Conservation (phyloP, 2,797 vertebrate genomes). For the Betta splendens region DNA sequence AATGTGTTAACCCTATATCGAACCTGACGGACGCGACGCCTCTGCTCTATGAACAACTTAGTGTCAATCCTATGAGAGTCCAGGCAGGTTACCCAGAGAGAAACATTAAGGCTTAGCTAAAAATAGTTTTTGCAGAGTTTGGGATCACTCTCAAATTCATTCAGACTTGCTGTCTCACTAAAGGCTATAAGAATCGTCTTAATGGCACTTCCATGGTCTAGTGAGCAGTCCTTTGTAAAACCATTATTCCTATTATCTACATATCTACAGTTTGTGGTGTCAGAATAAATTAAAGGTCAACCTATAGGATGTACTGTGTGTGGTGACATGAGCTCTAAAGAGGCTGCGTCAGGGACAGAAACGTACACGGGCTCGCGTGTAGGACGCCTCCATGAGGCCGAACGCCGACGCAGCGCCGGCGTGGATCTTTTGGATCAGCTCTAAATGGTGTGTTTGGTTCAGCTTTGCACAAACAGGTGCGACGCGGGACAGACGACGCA, state of each 20-base stretch:
- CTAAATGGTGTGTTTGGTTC: conserved; percentile 51
- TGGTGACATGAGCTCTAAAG: conserved; percentile 32
- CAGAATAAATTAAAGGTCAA: conserved; percentile 62
- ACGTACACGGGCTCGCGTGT: conserved; percentile 8
- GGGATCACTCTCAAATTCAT: conserved; percentile 59
- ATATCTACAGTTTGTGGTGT: conserved; percentile 73
- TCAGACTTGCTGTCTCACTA: conserved; percentile 68
- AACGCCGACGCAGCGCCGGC: conserved; percentile 19
- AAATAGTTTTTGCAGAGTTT: conserved; percentile 65
- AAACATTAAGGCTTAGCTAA: conserved; percentile 69
- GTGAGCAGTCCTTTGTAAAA: conserved; percentile 68
- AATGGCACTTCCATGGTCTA: conserved; percentile 78
- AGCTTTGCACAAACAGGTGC: conserved; percentile 39
- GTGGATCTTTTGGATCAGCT: conserved; percentile 31
- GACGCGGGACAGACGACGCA: conserved; percentile 38
- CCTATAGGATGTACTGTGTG: conserved; percentile 46
- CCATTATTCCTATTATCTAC: conserved; percentile 67
- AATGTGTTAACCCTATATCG: conserved; percentile 20
- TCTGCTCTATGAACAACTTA: conserved; percentile 57
- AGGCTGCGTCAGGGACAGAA: conserved; percentile 17
- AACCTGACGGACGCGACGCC: conserved; percentile 38
- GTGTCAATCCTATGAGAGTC: conserved; percentile 52
- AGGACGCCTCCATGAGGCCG: conserved; percentile 15
- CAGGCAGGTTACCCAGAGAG: conserved; percentile 62
- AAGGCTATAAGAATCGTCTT: conserved; percentile 71